Conservation (phyloP, 23 tunicate genomes). For the Styela clava region DNA sequence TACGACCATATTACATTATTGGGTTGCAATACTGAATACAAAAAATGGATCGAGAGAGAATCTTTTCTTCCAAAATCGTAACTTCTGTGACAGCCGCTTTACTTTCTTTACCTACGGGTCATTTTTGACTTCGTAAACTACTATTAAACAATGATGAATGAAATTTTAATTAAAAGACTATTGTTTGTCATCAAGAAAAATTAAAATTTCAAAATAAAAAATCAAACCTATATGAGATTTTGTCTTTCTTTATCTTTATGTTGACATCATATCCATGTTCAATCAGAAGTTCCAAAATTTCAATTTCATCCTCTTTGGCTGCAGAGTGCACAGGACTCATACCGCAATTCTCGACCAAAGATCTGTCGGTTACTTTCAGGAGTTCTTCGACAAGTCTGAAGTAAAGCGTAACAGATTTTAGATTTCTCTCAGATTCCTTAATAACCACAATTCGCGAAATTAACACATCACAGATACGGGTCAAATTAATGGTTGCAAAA, state of each 20-base stretch:
- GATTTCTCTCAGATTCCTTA: background rate
- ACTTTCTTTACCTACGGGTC: background rate
- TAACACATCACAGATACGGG: too few species aligned
- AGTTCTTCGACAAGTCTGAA: slow-evolving; percentile 66
- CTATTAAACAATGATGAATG: too few species aligned
- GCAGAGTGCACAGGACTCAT: slow-evolving; percentile 86
- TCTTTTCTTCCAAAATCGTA: background rate
- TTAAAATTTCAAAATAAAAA: too few species aligned
- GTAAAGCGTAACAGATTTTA: too few species aligned
- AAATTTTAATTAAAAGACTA: too few species aligned
- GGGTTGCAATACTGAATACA: too few species aligned
- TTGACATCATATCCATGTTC: slow-evolving; percentile 91
- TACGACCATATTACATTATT: background rate
- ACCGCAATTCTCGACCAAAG: slow-evolving; percentile 68
- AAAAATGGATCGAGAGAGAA: too few species aligned
- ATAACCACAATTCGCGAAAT: too few species aligned
- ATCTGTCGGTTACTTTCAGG: slow-evolving; percentile 54
- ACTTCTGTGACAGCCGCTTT: background rate
- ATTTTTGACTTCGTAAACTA: too few species aligned
- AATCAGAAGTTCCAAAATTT: slow-evolving; percentile 67
- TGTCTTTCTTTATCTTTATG: slow-evolving; percentile 54
- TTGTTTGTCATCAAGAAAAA: too few species aligned
- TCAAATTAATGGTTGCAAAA: too few species aligned
- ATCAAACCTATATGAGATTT: slow-evolving; percentile 66
- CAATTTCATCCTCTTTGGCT: slow-evolving; percentile 76